Evolutionary conservation across 2,888 invertebrate genomes (phyloP).

Genomic region (Parapristionchus giblindavisi): DNA sequence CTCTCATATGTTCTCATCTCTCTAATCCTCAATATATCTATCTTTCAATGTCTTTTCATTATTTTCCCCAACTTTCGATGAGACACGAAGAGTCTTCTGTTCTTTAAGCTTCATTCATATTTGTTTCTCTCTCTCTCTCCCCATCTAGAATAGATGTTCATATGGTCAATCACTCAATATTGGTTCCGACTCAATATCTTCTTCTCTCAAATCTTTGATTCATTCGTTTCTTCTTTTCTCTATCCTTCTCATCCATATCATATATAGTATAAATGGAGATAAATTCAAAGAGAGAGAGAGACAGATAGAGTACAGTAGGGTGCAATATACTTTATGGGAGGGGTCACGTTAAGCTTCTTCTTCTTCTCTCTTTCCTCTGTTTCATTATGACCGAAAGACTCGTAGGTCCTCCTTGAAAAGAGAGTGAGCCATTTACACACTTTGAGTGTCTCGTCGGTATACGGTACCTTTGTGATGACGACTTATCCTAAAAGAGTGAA

Average conservation of each 20-base stretch:
- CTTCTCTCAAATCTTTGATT: not conserved
- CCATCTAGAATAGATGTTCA: no score
- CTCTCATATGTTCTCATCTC: constrained; percentile 5
- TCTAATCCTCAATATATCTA: not conserved
- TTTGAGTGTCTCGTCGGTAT: no score
- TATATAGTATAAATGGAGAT: constrained; percentile 26
- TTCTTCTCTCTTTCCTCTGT: no score
- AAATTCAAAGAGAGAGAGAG: constrained; percentile 10
- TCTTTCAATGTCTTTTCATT: not conserved
- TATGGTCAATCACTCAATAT: constrained; percentile 27
- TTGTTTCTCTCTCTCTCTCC: constrained; percentile 2
- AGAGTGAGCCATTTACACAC: no score
- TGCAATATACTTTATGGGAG: not conserved
- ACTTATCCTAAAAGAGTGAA: no score
- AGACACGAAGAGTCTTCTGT: no score
- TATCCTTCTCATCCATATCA: not conserved
- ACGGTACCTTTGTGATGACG: no score
- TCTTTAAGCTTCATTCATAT: no score
- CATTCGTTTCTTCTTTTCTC: not conserved
- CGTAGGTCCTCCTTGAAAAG: no score
- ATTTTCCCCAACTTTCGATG: no score
- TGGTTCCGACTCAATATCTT: not conserved
- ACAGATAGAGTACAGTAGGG: not conserved
- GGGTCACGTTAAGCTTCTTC: no score
- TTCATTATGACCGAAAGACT: no score